phyloP scores from a whole-genome alignment of 2,797 vertebrate species.

The Clamator glandarius region DNA sequence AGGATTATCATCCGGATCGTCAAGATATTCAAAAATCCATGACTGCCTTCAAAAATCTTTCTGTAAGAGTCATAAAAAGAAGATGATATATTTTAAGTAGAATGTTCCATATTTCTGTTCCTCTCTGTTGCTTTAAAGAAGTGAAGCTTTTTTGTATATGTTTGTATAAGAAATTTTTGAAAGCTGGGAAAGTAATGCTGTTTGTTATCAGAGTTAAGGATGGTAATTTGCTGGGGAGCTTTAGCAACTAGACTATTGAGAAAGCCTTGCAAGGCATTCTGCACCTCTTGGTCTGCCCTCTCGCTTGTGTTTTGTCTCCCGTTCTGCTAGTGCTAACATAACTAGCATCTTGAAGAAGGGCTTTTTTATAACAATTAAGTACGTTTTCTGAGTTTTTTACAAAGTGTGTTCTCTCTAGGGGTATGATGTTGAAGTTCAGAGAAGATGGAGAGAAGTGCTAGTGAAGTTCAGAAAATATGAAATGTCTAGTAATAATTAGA shows the following conservation, averaged over 20 bases:
- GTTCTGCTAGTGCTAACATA: neutral
- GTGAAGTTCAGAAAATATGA: neutral
- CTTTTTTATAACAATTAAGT: neutral
- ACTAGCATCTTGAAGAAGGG: neutral
- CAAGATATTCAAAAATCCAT: conserved; percentile 96
- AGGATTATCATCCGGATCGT: conserved; percentile 93
- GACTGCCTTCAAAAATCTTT: conserved; percentile 92
- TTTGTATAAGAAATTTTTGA: neutral
- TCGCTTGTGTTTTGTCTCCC: neutral
- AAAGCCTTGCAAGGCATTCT: neutral
- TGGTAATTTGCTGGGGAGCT: neutral
- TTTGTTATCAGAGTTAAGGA: neutral
- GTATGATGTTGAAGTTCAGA: neutral
- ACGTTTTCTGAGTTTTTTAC: neutral
- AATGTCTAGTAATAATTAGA: neutral
- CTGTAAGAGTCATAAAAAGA: conserved; percentile 81
- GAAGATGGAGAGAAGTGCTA: neutral
- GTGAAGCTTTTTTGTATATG: neutral
- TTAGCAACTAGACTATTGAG: neutral
- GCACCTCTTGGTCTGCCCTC: neutral
- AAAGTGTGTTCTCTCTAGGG: neutral
- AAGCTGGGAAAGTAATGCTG: neutral
- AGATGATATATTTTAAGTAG: neutral
- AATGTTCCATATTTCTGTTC: neutral
- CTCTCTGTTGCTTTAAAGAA: neutral